Evolutionary conservation across 2,888 invertebrate genomes (phyloP).

Genomic region (Dexiosoma caninum): DNA sequence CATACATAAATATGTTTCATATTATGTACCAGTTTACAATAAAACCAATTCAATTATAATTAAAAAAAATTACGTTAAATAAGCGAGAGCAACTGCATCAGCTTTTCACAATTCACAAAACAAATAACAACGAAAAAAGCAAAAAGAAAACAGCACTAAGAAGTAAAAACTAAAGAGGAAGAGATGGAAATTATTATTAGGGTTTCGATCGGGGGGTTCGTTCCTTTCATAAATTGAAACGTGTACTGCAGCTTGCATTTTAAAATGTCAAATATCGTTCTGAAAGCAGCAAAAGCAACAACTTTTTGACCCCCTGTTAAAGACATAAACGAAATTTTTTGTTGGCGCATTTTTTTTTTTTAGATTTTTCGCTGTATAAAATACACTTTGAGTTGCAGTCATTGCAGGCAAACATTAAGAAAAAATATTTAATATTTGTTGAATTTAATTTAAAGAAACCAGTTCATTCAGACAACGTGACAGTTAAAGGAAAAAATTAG

Average conservation of each 20-base stretch:
- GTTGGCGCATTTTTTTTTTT: slow-evolving; percentile 2
- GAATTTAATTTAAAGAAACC: slow-evolving; percentile 36
- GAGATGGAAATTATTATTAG: slow-evolving; percentile 9
- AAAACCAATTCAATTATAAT: not conserved
- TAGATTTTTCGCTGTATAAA: slow-evolving; percentile 57
- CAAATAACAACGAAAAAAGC: too few species aligned
- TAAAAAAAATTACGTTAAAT: slow-evolving; percentile 16
- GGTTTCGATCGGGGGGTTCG: slow-evolving; percentile 10
- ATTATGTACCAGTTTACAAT: not conserved
- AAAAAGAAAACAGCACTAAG: not conserved
- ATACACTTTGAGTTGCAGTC: not conserved
- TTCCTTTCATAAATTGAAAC: slow-evolving; percentile 1
- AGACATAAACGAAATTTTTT: not conserved
- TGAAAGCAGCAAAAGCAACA: slow-evolving; percentile 3
- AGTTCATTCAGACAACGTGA: slow-evolving; percentile 50
- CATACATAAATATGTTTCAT: too few species aligned
- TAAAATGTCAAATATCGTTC: slow-evolving; percentile 58
- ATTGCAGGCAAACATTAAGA: slow-evolving; percentile 1
- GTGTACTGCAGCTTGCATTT: slow-evolving; percentile 42
- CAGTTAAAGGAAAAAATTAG: slow-evolving; percentile 33
- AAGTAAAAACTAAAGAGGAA: not conserved
- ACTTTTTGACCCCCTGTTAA: slow-evolving; percentile 46
- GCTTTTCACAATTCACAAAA: slow-evolving; percentile 20
- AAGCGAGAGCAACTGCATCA: slow-evolving; percentile 19
- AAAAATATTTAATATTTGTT: slow-evolving; percentile 38